Percentiles rank a stretch among this genome's conserved stretches.
These are phyloP conservation scores for Lasioglossum calceatum DNA, from an alignment of 2,888 invertebrate species.

Conservation along the genomic window DNA sequence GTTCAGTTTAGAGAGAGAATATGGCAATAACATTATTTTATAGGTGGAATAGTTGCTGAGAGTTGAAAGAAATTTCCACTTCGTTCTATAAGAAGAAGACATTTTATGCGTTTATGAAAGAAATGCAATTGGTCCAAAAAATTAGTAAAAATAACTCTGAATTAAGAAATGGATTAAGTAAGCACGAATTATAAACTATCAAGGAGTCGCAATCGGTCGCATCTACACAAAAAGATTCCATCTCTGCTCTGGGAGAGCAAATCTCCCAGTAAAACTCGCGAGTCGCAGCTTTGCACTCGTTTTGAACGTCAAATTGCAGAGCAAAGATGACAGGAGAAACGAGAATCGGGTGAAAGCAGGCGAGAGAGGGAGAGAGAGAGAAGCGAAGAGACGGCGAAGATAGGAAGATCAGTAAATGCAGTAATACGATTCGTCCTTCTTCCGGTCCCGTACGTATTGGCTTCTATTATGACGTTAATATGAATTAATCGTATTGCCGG, in stretches of 20 bases:
- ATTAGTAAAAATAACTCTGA: too few relatives aligned
- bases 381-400: neutral
- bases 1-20: too few relatives aligned
- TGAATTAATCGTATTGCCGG: constrained; percentile 52
- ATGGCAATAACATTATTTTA: too few relatives aligned
- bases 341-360: neutral
- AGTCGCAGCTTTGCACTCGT: neutral
- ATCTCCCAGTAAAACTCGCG: constrained; percentile 1
- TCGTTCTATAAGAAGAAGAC: too few relatives aligned
- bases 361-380: neutral
- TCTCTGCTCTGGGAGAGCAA: neutral
- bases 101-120: too few relatives aligned
- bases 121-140: too few relatives aligned
- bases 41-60: too few relatives aligned
- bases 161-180: neutral
- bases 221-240: neutral
- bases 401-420: constrained; percentile 18
- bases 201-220: neutral
- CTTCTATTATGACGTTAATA: constrained; percentile 51
- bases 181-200: neutral
- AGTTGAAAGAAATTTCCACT: too few relatives aligned
- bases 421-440: constrained; percentile 24
- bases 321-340: constrained; percentile 7
- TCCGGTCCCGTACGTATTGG: constrained; percentile 27
- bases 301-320: constrained; percentile 37